phyloP scores from a whole-genome alignment of 2,888 invertebrate species.

The Byasa hedistus region DNA sequence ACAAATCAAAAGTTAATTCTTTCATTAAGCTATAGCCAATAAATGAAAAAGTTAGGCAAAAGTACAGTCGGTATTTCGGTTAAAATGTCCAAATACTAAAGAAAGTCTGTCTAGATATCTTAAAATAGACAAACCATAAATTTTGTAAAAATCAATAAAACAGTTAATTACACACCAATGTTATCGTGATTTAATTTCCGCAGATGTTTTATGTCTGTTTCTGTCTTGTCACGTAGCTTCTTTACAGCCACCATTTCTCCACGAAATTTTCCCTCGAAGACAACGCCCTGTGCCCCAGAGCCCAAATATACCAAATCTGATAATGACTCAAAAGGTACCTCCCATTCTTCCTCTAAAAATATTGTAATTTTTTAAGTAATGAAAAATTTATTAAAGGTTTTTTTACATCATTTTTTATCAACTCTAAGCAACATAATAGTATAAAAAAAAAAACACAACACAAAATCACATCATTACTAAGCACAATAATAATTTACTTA shows the following conservation, averaged over 20 bases:
- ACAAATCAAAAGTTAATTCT: slow-evolving; percentile 17
- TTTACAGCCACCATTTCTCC: slow-evolving; percentile 96
- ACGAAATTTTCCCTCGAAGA: slow-evolving; percentile 91
- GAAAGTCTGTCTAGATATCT: no score
- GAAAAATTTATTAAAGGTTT: no score
- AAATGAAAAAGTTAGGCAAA: background rate
- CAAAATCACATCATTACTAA: no score
- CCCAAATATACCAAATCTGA: slow-evolving; percentile 94
- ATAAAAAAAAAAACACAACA: no score
- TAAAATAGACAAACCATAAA: no score
- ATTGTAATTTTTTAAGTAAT: background rate
- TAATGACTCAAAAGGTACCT: slow-evolving; percentile 95
- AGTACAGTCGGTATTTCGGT: background rate
- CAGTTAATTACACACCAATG: slow-evolving; percentile 75
- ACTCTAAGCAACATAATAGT: no score
- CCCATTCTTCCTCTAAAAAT: slow-evolving; percentile 89
- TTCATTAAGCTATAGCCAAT: background rate
- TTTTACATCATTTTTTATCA: no score
- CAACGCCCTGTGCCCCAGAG: slow-evolving; percentile 97
- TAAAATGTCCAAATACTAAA: no score
- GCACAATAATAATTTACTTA: no score
- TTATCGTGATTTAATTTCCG: slow-evolving; percentile 97
- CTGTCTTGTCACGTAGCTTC: slow-evolving; percentile 94
- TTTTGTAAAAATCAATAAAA: no score
- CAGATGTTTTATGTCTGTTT: slow-evolving; percentile 95